Evolutionary conservation across 2,888 invertebrate species (phyloP).

Genomic region (Zaprionus lineosus): DNA sequence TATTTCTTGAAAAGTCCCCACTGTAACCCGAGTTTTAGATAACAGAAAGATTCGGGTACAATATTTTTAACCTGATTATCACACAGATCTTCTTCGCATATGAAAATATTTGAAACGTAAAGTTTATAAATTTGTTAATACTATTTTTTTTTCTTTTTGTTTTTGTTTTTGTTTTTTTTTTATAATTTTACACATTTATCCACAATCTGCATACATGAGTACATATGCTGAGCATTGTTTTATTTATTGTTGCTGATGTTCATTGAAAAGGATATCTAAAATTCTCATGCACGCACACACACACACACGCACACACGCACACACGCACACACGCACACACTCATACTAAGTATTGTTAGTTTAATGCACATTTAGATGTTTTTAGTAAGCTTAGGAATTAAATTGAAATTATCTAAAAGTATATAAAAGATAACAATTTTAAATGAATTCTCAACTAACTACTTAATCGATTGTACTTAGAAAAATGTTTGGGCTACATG

Average conservation of each 20-base stretch:
- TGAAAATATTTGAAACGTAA: background rate
- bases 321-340: background rate
- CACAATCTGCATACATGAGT: too few relatives aligned
- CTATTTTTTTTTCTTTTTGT: too few relatives aligned
- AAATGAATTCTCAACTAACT: conserved; percentile 57
- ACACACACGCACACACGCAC: background rate
- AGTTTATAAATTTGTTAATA: too few relatives aligned
- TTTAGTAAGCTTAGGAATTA: conserved; percentile 56
- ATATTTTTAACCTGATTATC: conserved; percentile 21
- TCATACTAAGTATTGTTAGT: conserved; percentile 19
- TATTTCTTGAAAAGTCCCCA: too few relatives aligned
- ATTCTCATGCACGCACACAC: conserved; percentile 4
- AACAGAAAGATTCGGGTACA: background rate
- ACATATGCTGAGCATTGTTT: conserved; percentile 2
- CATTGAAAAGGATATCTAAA: conserved; percentile 24
- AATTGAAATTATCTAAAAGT: conserved; percentile 61
- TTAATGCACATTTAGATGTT: conserved; percentile 65
- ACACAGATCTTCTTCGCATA: conserved; percentile 22
- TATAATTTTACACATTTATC: too few relatives aligned
- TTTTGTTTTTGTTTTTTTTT: too few relatives aligned
- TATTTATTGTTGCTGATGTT: conserved; percentile 6
- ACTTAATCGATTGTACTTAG: conserved; percentile 39
- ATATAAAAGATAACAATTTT: conserved; percentile 56
- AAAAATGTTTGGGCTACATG: conserved; percentile 8
- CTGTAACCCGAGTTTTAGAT: too few relatives aligned